Base-by-base conservation (phyloP, 2,888 invertebrate genomes). In the Melipona beecheii region DNA sequence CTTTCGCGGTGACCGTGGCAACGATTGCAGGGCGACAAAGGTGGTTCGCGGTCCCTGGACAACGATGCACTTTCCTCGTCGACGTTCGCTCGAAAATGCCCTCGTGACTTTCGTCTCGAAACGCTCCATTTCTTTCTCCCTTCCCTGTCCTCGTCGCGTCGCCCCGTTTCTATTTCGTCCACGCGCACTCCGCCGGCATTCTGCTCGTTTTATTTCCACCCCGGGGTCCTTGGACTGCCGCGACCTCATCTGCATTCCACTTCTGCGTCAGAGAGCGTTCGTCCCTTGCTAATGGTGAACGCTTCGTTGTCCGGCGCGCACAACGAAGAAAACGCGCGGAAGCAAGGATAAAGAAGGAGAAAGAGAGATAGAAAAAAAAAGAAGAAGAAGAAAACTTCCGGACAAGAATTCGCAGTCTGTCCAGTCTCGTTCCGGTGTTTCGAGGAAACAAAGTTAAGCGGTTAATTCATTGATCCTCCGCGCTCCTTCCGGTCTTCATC, bases 181-280 rank as follows among this genome's bases (percentile, higher is more conserved):
- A 50, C 58, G 11, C 50, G 50, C 13, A 50, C n/a, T 50, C 54
- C 27, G 43, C 31, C 56, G 19, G n/a, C 21, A 64, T 24, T 24
- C 4, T 66, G 36, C 27, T 36, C 31, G 19, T 62, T 88, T 79
- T 81, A 74, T 86, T 77, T 77, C 54, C 24, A 21, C 65, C 73
- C 27, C 24, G 31, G 64, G 21, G 27, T 75, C 58, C 69, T 78
- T 15, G 56, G 50, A 71, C 66, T 81, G 78, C 80, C 75, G 69
- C 72, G 71, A 77, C 75, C 86, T 87, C 87, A 87, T 87, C 89
- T 89, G 85, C 83, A 86, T 89, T 89, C 78, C 81, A 72, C 81
- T 89, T 75, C 49, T 78, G 77, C 56, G 64, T 75, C 79, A 66
- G 64, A 31, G 76, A 73, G 71, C 78, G 79, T 79, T 71, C 85